Base-by-base conservation (phyloP, 2,113 vertebrate species). In the Bubo bubo region DNA sequence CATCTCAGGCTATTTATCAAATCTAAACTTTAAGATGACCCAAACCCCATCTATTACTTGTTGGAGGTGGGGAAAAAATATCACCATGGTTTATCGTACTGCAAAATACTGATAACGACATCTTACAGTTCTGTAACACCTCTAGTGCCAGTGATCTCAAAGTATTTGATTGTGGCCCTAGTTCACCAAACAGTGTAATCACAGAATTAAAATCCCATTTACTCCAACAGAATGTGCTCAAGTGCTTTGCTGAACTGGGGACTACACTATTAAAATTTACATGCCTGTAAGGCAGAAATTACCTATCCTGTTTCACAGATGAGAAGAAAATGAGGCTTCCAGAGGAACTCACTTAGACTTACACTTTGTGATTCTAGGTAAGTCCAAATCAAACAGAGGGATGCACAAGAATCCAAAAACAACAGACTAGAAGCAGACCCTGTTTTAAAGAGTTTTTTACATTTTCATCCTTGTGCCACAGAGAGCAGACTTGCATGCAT, bases 271-370 rank as follows among this genome's bases (percentile, higher is more conserved):
- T 63, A 62, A 58, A 62, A 95, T 91, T 53, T 47, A 71, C 86
- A 89, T 84, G 89, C 84, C 95, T 35, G 60, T 30, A n/a, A 94
- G 95, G 93, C 94, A 91, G 89, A 67, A 91, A 85, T 94, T 50
- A 39, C 67, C 94, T 37, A 0, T 20, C 60, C 64, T 60, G 60
- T n/a, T 75, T 63, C 74, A 35, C 73, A 43, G 62, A 75, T 45
- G 55, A 96, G 80, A 50, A 72, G 73, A 63, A 85, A 95, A 79
- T 2, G 37, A 95, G 43, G 68, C 86, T 94, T 6, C 18, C 64
- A 59, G 56, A 91, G 91, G 37, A 94, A 71, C 59, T 83, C 71
- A 35, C 41, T 72, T 22, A 79, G 86, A 70, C 82, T 77, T 8
- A 4, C 28, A 4, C 49, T 58, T 12, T 2, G 55, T 41, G 81